Base-by-base conservation (phyloP, 2,888 invertebrate genomes). In the Eucera pruinosa region DNA sequence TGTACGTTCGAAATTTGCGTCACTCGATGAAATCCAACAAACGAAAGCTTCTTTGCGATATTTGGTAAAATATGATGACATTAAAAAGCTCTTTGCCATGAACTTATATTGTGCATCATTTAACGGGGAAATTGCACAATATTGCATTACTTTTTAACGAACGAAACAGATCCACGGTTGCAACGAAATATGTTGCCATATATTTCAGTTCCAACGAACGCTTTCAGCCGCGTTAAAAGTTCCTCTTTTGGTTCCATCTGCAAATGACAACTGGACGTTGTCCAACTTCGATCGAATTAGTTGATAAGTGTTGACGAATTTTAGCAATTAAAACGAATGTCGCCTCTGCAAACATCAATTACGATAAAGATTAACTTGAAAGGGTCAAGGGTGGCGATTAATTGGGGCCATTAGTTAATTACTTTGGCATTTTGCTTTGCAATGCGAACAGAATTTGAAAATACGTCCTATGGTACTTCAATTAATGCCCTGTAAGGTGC, bases 171-270 rank as follows among this genome's bases (percentile, higher is more conserved):
- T 15, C 20, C 27, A 6, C 18, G 30, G 23, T 1, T n/a, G 3
- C 1, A 25, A 23, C 13, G 18, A 66, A 33, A 58, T 41, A 20
- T 45, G 25, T 36, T 36, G 5, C 13, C 52, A 18, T 39, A 52
- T 52, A 52, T 74, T 65, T 58, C 58, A 30, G 41, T 58, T 33
- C 4, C 43, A 47, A 18, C 11, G 58, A 39, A 47, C 52, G 45
- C 47, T 57, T 61, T n/a, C n/a, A 18, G 55, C 11, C 9, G 2
- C 39, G n/a, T 13, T 13, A n/a, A 47, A 48, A 50, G 20, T 58
- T 50, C 5, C n/a, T 11, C n/a, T 58, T 23, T n/a, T 7, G 2
- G 20, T n/a, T 13, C 5, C 11, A 25, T 15, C 9, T 23, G 6
- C 23, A 47, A 47, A 36, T 61, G 33, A n/a, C 9, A n/a, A 9